Evolutionary conservation across 2,888 invertebrate genomes (phyloP).

Genomic region (Norana najaformis): DNA sequence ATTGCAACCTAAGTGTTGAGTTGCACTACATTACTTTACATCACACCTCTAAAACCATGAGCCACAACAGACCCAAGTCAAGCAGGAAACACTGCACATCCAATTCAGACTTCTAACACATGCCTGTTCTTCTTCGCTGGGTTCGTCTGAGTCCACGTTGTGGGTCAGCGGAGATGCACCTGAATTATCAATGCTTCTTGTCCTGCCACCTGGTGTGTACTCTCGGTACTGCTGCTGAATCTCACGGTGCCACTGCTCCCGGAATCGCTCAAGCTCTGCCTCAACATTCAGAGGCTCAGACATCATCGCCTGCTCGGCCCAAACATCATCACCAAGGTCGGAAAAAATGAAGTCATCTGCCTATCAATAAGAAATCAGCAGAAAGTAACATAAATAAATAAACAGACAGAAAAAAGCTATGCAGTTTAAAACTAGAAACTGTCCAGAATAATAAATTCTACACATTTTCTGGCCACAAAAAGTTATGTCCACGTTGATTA

Average conservation of each 20-base stretch:
- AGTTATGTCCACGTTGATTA: no score
- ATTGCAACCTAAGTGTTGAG: not conserved
- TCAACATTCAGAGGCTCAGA: constrained; percentile 38
- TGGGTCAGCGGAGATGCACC: not conserved
- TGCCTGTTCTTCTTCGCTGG: not conserved
- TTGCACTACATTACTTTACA: not conserved
- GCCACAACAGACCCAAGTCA: not conserved
- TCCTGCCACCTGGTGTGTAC: constrained; percentile 2
- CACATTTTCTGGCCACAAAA: no score
- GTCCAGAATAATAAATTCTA: no score
- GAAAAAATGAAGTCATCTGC: constrained; percentile 20
- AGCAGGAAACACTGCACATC: no score
- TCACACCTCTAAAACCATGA: not conserved
- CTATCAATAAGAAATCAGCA: not conserved
- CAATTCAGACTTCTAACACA: not conserved
- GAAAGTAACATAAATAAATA: not conserved
- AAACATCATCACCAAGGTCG: not conserved
- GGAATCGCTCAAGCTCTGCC: constrained; percentile 53
- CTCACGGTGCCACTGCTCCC: constrained; percentile 56
- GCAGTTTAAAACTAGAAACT: not conserved
- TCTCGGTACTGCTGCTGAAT: constrained; percentile 17
- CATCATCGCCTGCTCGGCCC: not conserved
- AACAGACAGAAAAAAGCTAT: not conserved
- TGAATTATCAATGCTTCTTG: not conserved
- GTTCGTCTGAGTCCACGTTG: not conserved